Conservation (phyloP, 2,113 vertebrate genomes). For the Gadus chalcogrammus region DNA sequence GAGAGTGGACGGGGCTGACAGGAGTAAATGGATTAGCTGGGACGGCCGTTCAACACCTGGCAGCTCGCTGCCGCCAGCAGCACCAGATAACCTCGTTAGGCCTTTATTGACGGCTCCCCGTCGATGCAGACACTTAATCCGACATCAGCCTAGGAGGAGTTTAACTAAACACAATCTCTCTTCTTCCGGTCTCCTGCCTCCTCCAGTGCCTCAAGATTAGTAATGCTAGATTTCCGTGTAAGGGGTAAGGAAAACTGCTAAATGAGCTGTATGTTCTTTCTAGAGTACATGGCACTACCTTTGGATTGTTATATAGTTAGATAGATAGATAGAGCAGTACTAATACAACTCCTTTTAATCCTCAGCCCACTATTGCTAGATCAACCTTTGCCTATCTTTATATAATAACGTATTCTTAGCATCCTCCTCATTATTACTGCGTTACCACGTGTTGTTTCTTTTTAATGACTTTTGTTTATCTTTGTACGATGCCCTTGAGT, state of each 20-base stretch:
- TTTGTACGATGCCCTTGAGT: too few species aligned
- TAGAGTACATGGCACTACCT: too few species aligned
- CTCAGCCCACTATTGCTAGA: too few species aligned
- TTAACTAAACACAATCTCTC: neutral
- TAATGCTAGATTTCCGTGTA: neutral
- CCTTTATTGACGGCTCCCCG: neutral
- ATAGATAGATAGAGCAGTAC: too few species aligned
- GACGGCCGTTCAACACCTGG: neutral
- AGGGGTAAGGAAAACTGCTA: neutral
- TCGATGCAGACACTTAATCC: neutral
- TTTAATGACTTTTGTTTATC: too few species aligned
- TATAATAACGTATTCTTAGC: too few species aligned
- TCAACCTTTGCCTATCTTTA: too few species aligned
- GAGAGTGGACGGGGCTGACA: neutral
- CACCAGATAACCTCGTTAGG: neutral
- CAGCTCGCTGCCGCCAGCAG: neutral
- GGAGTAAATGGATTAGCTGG: neutral
- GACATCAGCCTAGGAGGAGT: neutral
- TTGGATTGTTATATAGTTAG: too few species aligned
- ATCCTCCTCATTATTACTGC: too few species aligned
- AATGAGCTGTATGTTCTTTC: too few species aligned
- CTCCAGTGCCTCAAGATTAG: constrained; percentile 2
- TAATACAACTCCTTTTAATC: too few species aligned
- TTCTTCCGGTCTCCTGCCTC: neutral
- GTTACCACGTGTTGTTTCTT: too few species aligned